phyloP scores from a whole-genome alignment of 1,140 invertebrate species.

The Lycorma delicatula region DNA sequence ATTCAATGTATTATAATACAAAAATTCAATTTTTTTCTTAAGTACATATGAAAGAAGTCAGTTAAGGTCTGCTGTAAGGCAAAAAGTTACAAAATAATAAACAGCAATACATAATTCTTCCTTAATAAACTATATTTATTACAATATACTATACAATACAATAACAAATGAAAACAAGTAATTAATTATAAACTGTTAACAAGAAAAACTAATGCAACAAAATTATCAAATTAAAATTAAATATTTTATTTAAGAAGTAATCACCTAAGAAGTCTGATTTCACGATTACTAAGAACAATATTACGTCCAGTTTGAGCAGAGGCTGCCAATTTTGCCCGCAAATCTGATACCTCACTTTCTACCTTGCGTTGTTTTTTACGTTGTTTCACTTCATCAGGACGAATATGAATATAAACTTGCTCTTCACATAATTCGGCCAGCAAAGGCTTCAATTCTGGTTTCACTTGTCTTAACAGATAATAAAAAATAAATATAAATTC shows the following conservation, averaged over 20 bases:
- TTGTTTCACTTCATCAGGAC: constrained; percentile 72
- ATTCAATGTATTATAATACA: too few species aligned
- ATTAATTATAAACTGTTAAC: background rate
- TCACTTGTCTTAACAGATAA: constrained; percentile 49
- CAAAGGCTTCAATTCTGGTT: constrained; percentile 57
- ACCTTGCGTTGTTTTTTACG: constrained; percentile 82
- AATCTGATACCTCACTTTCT: constrained; percentile 79
- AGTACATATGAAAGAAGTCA: too few species aligned
- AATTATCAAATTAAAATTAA: background rate
- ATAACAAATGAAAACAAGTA: background rate
- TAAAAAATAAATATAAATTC: too few species aligned
- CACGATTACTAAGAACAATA: constrained; percentile 84
- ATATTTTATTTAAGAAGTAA: background rate
- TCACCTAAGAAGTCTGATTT: constrained; percentile 78
- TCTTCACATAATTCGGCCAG: constrained; percentile 80
- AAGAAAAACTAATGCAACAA: background rate
- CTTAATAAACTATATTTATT: too few species aligned
- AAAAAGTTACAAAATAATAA: too few species aligned
- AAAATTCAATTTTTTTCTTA: too few species aligned
- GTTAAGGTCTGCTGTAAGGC: too few species aligned
- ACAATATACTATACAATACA: too few species aligned
- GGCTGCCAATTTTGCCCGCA: constrained; percentile 71
- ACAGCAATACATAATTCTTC: too few species aligned
- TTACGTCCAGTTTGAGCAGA: constrained; percentile 55
- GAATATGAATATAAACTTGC: constrained; percentile 78